A percentile compares a stretch with the other conserved stretches of the same genome.
Evolutionary conservation across 2,888 invertebrate genomes (phyloP).

Genomic region (Asteroscopus sphinx): DNA sequence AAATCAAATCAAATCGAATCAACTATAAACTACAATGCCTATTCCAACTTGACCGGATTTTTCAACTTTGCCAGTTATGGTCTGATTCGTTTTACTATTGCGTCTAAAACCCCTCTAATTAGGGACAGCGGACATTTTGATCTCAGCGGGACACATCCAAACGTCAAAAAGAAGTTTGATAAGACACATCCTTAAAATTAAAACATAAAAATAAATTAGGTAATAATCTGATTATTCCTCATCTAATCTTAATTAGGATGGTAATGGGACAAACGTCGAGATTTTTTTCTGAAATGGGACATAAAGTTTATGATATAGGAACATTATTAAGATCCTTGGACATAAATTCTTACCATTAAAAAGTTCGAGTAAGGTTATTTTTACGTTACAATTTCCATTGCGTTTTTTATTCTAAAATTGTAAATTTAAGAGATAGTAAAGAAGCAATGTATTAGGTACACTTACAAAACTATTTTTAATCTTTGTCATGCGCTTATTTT

Average conservation of each 20-base stretch:
- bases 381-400: constrained; percentile 19
- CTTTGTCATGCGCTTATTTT: neutral
- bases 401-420: constrained; percentile 5
- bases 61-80: no score
- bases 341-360: constrained; percentile 9
- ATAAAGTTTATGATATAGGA: constrained; percentile 66
- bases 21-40: no score
- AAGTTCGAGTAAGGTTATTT: neutral
- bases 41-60: no score
- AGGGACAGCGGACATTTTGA: constrained; percentile 16
- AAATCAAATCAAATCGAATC: no score
- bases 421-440: constrained; percentile 1
- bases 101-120: no score
- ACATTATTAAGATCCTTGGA: constrained; percentile 50
- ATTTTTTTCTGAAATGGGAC: constrained; percentile 39
- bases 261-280: constrained; percentile 43
- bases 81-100: neutral
- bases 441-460: constrained; percentile 15
- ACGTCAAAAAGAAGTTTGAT: constrained; percentile 40
- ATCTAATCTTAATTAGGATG: constrained; percentile 56
- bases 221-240: constrained; percentile 50
- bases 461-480: neutral
- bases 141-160: constrained; percentile 34
- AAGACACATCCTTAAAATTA: constrained; percentile 24
- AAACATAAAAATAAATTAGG: constrained; percentile 53